Evolutionary conservation across 64 coral and sea anemone species (phyloP), one percentile per base, ranked within the genome.

Genomic region (Stichodactyla helianthus): DNA sequence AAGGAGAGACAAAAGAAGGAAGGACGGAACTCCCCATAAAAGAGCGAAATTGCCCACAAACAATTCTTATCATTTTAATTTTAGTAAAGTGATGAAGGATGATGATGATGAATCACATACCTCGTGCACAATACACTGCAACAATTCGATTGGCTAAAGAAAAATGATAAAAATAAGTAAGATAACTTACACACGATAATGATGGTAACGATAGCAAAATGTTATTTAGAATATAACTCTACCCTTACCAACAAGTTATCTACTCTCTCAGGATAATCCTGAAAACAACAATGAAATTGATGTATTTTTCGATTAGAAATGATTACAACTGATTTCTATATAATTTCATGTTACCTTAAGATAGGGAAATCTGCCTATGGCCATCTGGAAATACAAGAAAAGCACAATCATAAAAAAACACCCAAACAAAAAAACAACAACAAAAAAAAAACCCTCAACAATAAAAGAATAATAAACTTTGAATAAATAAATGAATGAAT

Each of bases 51-150:
- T 35, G 31, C 31, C 31, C 31, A 35, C 31, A 35, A 35, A 35
- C 0, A 35, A 35, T 0, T 35, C 31, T 35, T 35, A 35, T 35
- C 31, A 35, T 35, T 35, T 35, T 35, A 35, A 35, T 35, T 35
- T 35, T 35, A 35, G 31, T 35, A 35, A 35, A 0, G 31, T 35
- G 31, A 35, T 35, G 31, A 35, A 35, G 31, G 31, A 35, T 35
- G 31, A 35, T 35, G 31, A 35, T 35, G 31, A 35, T 35, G 31
- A 35, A 35, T 85, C 54, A 53, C 95, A 71, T 79, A 98, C 95
- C 95, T 98, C 96, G 54, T 98, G 93, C 14, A 98, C 96, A 88
- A 98, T 98, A 23, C 96, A 98, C 77, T 98, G 96, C 60, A 98
- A 81, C 61, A 98, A 88, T 84, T 94, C 93, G 55, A 98, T 98